phyloP scores from a whole-genome alignment of 2,797 vertebrate genomes.

The Eupleurogrammus muticus region DNA sequence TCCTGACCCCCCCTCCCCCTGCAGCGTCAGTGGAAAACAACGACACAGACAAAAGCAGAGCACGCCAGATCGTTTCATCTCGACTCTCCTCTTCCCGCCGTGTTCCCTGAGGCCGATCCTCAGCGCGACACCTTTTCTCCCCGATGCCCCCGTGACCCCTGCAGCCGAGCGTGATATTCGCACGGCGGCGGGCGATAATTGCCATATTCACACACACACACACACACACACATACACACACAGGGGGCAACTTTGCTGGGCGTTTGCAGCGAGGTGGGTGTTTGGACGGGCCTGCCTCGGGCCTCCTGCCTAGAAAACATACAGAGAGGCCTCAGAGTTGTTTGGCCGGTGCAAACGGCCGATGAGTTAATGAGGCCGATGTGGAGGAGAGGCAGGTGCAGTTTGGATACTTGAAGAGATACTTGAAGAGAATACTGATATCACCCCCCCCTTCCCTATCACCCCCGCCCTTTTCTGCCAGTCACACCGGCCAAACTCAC shows the following conservation, averaged over 20 bases:
- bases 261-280: constrained; percentile 57
- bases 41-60: too few relatives aligned
- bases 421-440: constrained; percentile 84
- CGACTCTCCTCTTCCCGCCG: too few relatives aligned
- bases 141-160: too few relatives aligned
- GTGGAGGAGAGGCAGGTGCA: constrained; percentile 84
- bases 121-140: too few relatives aligned
- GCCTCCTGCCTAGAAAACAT: constrained; percentile 70
- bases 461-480: constrained; percentile 32
- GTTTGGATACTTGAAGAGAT: constrained; percentile 77
- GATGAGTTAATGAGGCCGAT: constrained; percentile 83
- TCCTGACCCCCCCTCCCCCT: too few relatives aligned
- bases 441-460: constrained; percentile 50
- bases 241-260: constrained; percentile 44
- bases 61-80: too few relatives aligned
- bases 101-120: too few relatives aligned
- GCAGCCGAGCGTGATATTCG: too few relatives aligned
- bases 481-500: constrained; percentile 31
- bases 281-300: constrained; percentile 56
- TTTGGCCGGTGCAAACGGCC: constrained; percentile 79
- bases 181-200: too few relatives aligned
- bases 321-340: constrained; percentile 81
- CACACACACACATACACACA: constrained; percentile 10
- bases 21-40: too few relatives aligned
- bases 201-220: too few relatives aligned